These are phyloP conservation scores for Hypercompe scribonia DNA, from an alignment of 2,888 invertebrate species.

Conservation along the genomic window DNA sequence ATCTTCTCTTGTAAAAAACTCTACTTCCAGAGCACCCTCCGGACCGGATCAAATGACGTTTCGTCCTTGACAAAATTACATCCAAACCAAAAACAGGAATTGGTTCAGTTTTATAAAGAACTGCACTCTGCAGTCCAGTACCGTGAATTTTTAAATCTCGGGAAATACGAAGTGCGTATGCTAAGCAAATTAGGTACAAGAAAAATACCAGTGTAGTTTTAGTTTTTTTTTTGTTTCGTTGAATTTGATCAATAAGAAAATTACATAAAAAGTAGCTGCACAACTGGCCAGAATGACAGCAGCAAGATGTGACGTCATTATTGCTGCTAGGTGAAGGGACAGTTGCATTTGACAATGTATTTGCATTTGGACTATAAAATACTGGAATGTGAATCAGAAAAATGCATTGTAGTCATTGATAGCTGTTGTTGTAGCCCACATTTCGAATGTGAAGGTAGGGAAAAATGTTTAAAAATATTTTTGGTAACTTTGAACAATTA, in stretches of 20 bases:
- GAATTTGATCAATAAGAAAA: too few species aligned
- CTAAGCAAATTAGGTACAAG: background rate
- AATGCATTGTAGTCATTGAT: too few species aligned
- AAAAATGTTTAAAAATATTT: too few species aligned
- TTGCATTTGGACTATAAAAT: background rate
- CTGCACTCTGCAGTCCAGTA: constrained; percentile 3
- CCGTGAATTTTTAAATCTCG: background rate
- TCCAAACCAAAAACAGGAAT: background rate
- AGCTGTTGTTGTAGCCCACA: too few species aligned
- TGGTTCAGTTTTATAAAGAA: background rate
- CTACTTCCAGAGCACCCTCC: background rate
- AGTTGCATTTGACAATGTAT: background rate
- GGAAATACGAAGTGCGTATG: background rate
- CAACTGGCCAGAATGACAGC: background rate
- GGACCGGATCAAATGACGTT: background rate
- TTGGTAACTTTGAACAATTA: too few species aligned
- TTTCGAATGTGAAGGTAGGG: too few species aligned
- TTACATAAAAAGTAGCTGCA: constrained; percentile 2
- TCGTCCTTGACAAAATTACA: background rate
- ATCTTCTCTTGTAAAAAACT: constrained; percentile 8
- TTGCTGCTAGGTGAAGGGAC: background rate
- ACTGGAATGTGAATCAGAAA: too few species aligned
- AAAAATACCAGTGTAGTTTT: background rate
- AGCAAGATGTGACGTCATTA: background rate
- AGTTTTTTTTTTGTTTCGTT: constrained; percentile 6